Percentiles rank a stretch among this genome's conserved stretches.
Conservation (phyloP, 1,140 invertebrate species). For the Tetranychus cinnabarinus region DNA sequence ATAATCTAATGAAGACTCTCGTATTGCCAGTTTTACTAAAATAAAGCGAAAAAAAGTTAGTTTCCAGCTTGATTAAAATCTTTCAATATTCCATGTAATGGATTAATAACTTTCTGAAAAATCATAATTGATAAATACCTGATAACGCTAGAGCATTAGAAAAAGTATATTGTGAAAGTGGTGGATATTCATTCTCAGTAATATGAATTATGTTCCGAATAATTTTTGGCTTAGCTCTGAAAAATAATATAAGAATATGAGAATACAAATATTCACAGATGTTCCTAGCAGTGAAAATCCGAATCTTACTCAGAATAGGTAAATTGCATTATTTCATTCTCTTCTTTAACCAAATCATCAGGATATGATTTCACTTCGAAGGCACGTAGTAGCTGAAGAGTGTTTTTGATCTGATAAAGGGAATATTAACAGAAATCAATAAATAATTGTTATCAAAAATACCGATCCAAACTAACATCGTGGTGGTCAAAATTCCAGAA, state of each 20-base stretch:
- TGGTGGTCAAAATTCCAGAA: slow-evolving; percentile 75
- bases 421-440: background rate
- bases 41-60: background rate
- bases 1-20: slow-evolving; percentile 58
- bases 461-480: slow-evolving; percentile 26
- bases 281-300: slow-evolving; percentile 1
- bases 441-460: background rate
- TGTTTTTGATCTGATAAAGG: slow-evolving; percentile 29
- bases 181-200: slow-evolving; percentile 13
- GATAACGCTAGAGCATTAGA: slow-evolving; percentile 75
- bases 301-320: slow-evolving; percentile 33
- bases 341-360: slow-evolving; percentile 37
- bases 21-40: slow-evolving; percentile 62
- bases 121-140: slow-evolving; percentile 12
- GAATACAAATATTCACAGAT: background rate
- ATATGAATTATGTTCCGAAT: slow-evolving; percentile 18
- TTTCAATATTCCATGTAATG: background rate
- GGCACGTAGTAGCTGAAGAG: slow-evolving; percentile 38
- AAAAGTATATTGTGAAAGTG: slow-evolving; percentile 48
- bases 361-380: slow-evolving; percentile 35
- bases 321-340: slow-evolving; percentile 62
- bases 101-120: background rate
- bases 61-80: too few species aligned
- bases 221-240: slow-evolving; percentile 18
- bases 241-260: background rate